These are phyloP conservation scores for Cenopis cana DNA, from an alignment of 2,888 invertebrate species.

Conservation along the genomic window DNA sequence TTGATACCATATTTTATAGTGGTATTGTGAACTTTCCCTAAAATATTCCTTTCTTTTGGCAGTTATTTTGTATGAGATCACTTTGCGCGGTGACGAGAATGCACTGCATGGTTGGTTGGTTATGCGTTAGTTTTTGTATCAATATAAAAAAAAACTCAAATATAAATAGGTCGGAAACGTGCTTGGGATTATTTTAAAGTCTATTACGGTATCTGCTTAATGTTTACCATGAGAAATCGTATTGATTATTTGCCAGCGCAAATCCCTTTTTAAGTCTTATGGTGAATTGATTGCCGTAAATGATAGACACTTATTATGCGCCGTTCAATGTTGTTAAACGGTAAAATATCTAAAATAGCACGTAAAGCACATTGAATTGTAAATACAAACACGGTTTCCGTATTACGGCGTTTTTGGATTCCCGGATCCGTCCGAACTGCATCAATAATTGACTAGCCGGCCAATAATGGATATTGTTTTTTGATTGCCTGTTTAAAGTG, in stretches of 20 bases:
- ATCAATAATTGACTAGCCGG: constrained; percentile 51
- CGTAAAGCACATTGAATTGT: constrained; percentile 64
- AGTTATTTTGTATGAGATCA: too few species aligned
- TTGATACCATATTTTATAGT: constrained; percentile 21
- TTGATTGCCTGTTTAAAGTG: constrained; percentile 48
- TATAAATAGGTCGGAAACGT: too few species aligned
- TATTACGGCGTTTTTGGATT: constrained; percentile 57
- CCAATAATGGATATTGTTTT: constrained; percentile 60
- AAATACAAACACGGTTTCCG: constrained; percentile 62
- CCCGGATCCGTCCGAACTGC: constrained; percentile 43
- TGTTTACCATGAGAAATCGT: too few species aligned
- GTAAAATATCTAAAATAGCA: constrained; percentile 52
- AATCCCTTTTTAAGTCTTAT: background rate
- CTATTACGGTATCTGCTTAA: too few species aligned
- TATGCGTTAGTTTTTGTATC: too few species aligned
- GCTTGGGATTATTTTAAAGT: too few species aligned
- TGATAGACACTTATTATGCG: background rate
- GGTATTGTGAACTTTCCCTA: background rate
- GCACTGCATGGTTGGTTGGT: too few species aligned
- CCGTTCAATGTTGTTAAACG: constrained; percentile 35
- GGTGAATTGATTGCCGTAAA: background rate
- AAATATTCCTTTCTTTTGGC: too few species aligned
- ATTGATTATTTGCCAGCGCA: too few species aligned
- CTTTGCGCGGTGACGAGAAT: too few species aligned
- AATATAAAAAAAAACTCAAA: too few species aligned